Base-by-base conservation (phyloP, 2,888 invertebrate species). In the Ptychoptera contaminata region DNA sequence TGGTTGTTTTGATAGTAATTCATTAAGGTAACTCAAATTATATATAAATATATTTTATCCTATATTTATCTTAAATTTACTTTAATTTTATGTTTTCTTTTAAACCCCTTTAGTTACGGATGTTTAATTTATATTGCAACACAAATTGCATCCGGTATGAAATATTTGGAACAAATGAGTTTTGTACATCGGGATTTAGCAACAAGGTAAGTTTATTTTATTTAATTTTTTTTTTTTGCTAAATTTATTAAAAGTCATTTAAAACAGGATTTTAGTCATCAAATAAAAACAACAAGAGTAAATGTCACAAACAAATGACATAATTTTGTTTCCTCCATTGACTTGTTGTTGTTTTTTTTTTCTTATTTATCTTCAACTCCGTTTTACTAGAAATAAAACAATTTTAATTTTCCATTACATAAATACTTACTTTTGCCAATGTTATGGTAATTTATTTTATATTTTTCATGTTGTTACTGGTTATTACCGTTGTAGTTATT, bases 141-240 rank as follows among this genome's bases (percentile, higher is more conserved):
- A 51, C 86, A 91, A 71, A 80, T 90, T 62, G 82, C 88, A 54
- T 84, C 86, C 48, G 90, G 87, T 52, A 87, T 90, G 85, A 85
- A 87, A 66, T 85, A 88, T 68, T 72, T 90, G 62, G 88, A 90
- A 67, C 78, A 80, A 52, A 73, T 81, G 63, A 79, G 82, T 66
- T 85, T 83, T 66, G 80, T 90, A 53, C 88, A 90, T 69, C 76
- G 84, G 57, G 87, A 90, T 69, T 70, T 90, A 55, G 86, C 87
- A 52, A 77, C 87, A 55, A 77, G 81, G 80, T 80, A 70, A 73
- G 64, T 60, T 47, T 47, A 43, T 32, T 30, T 30, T 9, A 30
- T 30, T 30, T 30, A 30, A 8, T 30, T 9, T 30, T 9, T 30
- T 30, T 9, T 30, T 9, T 32, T 32, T 3, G 9, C n/a, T 32